Percentiles rank a stretch among this genome's conserved stretches.
Conservation (phyloP, 2,113 vertebrate genomes). For the Alligator mississippiensis region DNA sequence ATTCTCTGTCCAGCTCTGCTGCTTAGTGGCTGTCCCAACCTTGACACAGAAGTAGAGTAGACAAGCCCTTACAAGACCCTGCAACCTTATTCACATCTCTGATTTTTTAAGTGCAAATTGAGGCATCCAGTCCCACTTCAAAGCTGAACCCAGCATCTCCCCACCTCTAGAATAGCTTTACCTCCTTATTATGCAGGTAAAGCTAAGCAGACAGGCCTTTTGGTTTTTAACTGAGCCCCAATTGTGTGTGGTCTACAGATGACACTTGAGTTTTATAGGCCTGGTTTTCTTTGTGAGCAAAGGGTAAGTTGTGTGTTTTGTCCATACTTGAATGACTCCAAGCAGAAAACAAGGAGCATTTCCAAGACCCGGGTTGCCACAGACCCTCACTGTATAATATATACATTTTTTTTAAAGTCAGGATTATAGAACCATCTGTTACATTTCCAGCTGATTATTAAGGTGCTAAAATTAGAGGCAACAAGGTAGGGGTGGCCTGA, state of each 20-base stretch:
- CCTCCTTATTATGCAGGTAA: not conserved
- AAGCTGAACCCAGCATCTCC: not conserved
- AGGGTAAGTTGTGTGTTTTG: accelerated
- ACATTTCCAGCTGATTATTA: not conserved
- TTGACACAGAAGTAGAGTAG: too few species aligned
- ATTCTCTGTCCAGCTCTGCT: too few species aligned
- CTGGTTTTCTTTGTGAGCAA: not conserved
- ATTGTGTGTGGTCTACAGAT: not conserved
- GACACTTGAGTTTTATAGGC: not conserved
- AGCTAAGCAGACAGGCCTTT: not conserved
- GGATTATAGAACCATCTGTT: not conserved
- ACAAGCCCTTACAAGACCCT: not conserved
- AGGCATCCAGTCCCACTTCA: not conserved
- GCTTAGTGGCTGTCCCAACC: too few species aligned
- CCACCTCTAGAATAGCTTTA: not conserved
- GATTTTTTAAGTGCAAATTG: not conserved
- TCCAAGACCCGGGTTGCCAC: not conserved
- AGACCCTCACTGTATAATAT: not conserved
- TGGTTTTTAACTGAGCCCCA: not conserved
- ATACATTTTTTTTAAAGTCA: not conserved
- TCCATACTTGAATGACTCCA: not conserved
- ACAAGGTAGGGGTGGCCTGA: not conserved
- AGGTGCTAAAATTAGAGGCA: not conserved
- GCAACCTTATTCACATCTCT: not conserved
- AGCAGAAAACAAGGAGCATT: not conserved